These are phyloP conservation scores for Coenobita brevimanus DNA, from an alignment of 1,140 invertebrate species.

Conservation along the genomic window DNA sequence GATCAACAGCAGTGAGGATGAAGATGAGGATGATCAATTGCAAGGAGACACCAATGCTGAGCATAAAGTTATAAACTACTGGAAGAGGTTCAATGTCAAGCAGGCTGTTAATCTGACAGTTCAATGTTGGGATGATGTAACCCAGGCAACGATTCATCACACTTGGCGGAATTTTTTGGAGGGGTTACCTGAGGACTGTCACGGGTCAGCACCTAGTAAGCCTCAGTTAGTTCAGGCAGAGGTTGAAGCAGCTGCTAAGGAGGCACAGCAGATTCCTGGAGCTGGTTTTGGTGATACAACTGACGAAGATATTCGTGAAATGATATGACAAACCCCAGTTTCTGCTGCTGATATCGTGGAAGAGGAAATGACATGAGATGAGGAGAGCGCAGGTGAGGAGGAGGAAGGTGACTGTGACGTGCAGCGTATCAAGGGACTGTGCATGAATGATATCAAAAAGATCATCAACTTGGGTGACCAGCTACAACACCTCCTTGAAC, in stretches of 20 bases:
- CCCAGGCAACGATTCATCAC: neutral
- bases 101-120: neutral
- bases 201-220: neutral
- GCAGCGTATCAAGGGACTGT: too few relatives aligned
- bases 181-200: neutral
- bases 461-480: too few relatives aligned
- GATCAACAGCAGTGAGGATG: too few relatives aligned
- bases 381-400: too few relatives aligned
- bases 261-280: neutral
- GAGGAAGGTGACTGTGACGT: too few relatives aligned
- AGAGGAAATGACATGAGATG: neutral
- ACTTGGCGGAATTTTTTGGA: constrained; percentile 10
- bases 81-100: neutral
- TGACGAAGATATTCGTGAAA: neutral
- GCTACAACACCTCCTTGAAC: too few relatives aligned
- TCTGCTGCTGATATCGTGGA: neutral
- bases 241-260: neutral
- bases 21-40: too few relatives aligned
- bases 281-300: neutral
- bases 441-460: too few relatives aligned
- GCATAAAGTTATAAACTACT: too few relatives aligned
- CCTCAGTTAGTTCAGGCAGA: neutral
- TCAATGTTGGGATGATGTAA: neutral
- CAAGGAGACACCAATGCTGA: too few relatives aligned
- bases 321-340: neutral